Evolutionary conservation across 2,888 invertebrate genomes (phyloP), one percentile per base, ranked within the genome.

Genomic region (Caenorhabditis doughertyi): DNA sequence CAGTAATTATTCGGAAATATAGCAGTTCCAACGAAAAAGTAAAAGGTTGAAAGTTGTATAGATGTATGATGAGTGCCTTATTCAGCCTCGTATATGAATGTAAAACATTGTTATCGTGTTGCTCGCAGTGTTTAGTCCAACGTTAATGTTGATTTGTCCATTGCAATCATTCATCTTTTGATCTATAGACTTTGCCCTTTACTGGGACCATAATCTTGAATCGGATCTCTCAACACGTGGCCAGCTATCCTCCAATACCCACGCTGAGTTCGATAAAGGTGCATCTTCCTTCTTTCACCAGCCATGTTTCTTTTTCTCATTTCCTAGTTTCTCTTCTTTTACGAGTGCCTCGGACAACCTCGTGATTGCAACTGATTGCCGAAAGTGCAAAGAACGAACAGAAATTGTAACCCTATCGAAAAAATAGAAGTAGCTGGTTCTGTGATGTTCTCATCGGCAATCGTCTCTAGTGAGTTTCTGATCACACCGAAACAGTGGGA

Each of bases 361-460:
- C 74, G 74, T 76, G 76, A 68, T 68, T 60, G 76, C 67, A 32
- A 49, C 25, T 60, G 60, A 76, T 67, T 76, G 76, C 25, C 44
- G 67, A 60, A 68, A 76, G 76, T 76, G 68, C 76, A 68, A 68
- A 76, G 76, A 76, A 68, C 76, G 68, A 76, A 18, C 76, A 76
- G 7, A 21, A 11, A 51, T 23, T 67, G 64, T 47, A 58, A 44
- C 23, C 13, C 21, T 35, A n/a, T 8, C 13, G 51, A 23, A 13
- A 35, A 21, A 32, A 25, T 35, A 44, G 32, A 29, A 62, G 51
- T 47, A 4, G 35, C 27, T 65, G 74, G 49, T 56, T 35, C 53
- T 65, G 51, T 51, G 42, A 35, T 29, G 58, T 60, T 47, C 51
- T 53, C 51, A 32, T 18, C 53, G 39, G 11, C 25, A 7, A 42